Base-by-base conservation (phyloP, 2,888 invertebrate species). In the Phrixothrix hirtus region DNA sequence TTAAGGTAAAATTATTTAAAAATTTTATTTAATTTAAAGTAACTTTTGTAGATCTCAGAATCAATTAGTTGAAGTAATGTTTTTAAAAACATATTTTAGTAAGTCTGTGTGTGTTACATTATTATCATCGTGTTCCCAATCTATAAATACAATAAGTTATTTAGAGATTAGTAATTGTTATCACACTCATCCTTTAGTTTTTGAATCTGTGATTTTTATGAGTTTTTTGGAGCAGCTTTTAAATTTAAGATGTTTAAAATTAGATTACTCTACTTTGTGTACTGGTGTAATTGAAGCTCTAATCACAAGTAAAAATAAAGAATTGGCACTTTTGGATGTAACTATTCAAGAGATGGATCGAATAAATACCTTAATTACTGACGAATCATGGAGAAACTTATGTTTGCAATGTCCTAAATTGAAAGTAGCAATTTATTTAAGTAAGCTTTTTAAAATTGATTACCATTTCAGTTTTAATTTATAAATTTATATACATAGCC, bases 231-330 rank as follows among this genome's bases (percentile, higher is more conserved):
- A 75, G 30, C 73, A 75, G 43, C 66, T 79, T 32, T 64, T 66
- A 9, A 70, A 69, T 35, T 63, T 79, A 10, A 69, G 64, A 15
- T 64, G 69, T 6, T 62, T 79, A 31, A 75, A 75, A 60, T 60
- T 79, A 38, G 79, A 79, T 59, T 79, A 79, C 61, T 75, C 77
- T 10, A 73, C 78, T 7, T 57, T 79, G 35, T 77, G 77, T 13
- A 72, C 75, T 46, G 71, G 72, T 35, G 71, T 74, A 1, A 68
- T 79, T 1, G 71, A 74, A 42, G 71, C 75, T 7, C 65, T 79
- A 21, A 68, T 77, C 1, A 69, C 62, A n/a, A 75, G 74, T 13
- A 71, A 72, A 6, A 69, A 74, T 17, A 67, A 65, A 29, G 59
- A 64, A 26, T 57, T 79, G 46, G 67, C 64, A 39, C 66, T 60